A percentile compares a stretch with the other conserved stretches of the same genome.
Conservation (phyloP, 2,888 invertebrate genomes). For the Drosophila trichaetosa region DNA sequence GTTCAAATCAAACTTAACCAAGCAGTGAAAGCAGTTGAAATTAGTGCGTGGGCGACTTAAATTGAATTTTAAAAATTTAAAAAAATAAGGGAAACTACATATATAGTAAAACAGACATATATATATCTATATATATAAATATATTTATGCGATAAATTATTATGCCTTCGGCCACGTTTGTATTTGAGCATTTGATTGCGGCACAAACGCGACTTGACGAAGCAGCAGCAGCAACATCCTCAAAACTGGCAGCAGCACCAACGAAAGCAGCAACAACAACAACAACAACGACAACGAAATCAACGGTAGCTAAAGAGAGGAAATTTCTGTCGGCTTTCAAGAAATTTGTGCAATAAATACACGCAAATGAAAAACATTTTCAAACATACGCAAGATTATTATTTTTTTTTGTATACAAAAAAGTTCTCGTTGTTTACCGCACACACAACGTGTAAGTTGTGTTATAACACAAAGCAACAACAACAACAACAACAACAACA, state of each 20-base stretch:
- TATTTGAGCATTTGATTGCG: slow-evolving; percentile 83
- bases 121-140: slow-evolving; percentile 31
- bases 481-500: slow-evolving; percentile 30
- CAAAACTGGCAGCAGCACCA: slow-evolving; percentile 19
- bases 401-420: slow-evolving; percentile 33
- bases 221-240: slow-evolving; percentile 39
- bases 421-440: slow-evolving; percentile 12
- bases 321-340: slow-evolving; percentile 71
- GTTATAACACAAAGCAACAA: slow-evolving; percentile 43
- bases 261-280: slow-evolving; percentile 11
- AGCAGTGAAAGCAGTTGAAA: slow-evolving; percentile 49
- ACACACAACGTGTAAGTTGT: slow-evolving; percentile 41
- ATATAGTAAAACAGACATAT: slow-evolving; percentile 3
- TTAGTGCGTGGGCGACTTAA: slow-evolving; percentile 50
- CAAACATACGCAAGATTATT: slow-evolving; percentile 38
- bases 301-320: slow-evolving; percentile 53
- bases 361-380: slow-evolving; percentile 22
- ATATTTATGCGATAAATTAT: slow-evolving; percentile 52
- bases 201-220: slow-evolving; percentile 76
- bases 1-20: slow-evolving; percentile 3
- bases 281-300: slow-evolving; percentile 20
- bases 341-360: slow-evolving; percentile 73
- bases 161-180: slow-evolving; percentile 84
- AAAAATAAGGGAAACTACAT: slow-evolving; percentile 13
- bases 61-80: slow-evolving; percentile 1